Evolutionary conservation across 1,140 invertebrate genomes (phyloP).

Genomic region (Orius insidiosus): DNA sequence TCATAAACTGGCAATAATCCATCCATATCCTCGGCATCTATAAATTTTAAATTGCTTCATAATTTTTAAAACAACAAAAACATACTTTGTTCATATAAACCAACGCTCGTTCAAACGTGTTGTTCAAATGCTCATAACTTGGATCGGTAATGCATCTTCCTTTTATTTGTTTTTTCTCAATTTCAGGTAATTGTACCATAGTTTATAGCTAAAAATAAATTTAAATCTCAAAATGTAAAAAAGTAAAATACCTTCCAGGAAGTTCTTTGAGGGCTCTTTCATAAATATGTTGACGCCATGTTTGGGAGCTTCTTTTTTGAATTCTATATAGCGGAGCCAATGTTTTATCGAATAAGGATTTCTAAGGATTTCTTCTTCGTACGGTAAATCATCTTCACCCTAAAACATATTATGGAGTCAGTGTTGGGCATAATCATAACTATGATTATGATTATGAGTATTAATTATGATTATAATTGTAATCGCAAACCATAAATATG

Average conservation of each 20-base stretch:
- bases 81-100: slow-evolving; percentile 93
- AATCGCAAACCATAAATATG: too few species aligned
- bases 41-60: neutral
- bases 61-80: too few species aligned
- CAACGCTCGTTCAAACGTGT: slow-evolving; percentile 85
- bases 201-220: slow-evolving; percentile 63
- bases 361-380: slow-evolving; percentile 93
- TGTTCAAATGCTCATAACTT: slow-evolving; percentile 82
- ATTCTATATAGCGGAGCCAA: slow-evolving; percentile 94
- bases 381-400: slow-evolving; percentile 89
- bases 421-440: too few species aligned
- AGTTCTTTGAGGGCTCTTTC: slow-evolving; percentile 90
- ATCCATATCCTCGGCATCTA: slow-evolving; percentile 97
- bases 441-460: too few species aligned
- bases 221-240: neutral
- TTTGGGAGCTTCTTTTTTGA: slow-evolving; percentile 72
- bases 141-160: slow-evolving; percentile 68
- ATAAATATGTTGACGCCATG: slow-evolving; percentile 80
- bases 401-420: slow-evolving; percentile 24
- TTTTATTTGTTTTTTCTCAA: slow-evolving; percentile 67
- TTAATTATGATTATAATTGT: too few species aligned
- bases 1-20: slow-evolving; percentile 87
- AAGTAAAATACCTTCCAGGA: slow-evolving; percentile 52
- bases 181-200: slow-evolving; percentile 93
- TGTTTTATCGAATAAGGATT: slow-evolving; percentile 96